phyloP scores from a whole-genome alignment of 2,888 invertebrate genomes.

The Drosophila incognita region DNA sequence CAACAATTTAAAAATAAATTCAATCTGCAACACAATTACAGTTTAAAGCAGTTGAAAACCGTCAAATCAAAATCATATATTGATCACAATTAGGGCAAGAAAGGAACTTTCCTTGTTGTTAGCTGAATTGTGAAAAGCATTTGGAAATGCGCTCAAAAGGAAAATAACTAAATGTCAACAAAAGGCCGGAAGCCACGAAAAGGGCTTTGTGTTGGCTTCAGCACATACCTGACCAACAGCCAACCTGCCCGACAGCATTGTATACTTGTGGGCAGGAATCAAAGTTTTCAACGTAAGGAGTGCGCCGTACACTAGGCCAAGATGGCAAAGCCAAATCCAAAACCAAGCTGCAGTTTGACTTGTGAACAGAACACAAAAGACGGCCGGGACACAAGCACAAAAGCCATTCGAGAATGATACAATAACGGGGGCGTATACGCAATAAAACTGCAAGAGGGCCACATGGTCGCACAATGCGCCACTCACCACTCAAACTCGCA shows the following conservation, averaged over 20 bases:
- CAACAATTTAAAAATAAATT: neutral
- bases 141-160: slow-evolving; percentile 46
- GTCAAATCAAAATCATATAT: neutral
- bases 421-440: slow-evolving; percentile 64
- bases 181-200: slow-evolving; percentile 38
- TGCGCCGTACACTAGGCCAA: slow-evolving; percentile 15
- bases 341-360: slow-evolving; percentile 11
- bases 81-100: slow-evolving; percentile 3
- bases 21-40: neutral
- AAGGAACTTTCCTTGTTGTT: slow-evolving; percentile 17
- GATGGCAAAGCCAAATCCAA: slow-evolving; percentile 5
- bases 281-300: slow-evolving; percentile 32
- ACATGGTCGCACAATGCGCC: slow-evolving; percentile 39
- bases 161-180: slow-evolving; percentile 50
- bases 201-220: slow-evolving; percentile 22
- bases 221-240: slow-evolving; percentile 11
- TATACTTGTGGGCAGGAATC: slow-evolving; percentile 15
- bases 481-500: neutral
- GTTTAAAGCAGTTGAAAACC: neutral
- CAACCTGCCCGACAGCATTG: slow-evolving; percentile 1
- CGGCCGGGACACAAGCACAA: slow-evolving; percentile 28
- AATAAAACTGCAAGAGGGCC: slow-evolving; percentile 65
- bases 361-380: slow-evolving; percentile 33
- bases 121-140: slow-evolving; percentile 18
- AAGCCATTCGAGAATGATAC: slow-evolving; percentile 48